phyloP scores from a whole-genome alignment of 2,888 invertebrate genomes.

The Leptinotarsa tumamoca region DNA sequence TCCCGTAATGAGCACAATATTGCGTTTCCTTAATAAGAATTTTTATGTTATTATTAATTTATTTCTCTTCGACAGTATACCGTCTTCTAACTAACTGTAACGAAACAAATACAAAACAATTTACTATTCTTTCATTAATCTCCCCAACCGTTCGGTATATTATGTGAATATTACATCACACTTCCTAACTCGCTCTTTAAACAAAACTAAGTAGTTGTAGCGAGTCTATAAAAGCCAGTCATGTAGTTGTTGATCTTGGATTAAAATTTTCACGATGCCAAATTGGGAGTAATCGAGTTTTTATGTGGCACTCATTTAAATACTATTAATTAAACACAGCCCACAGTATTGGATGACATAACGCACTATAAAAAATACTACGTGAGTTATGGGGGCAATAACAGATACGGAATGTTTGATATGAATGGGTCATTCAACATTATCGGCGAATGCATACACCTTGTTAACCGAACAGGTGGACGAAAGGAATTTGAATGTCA shows the following conservation, averaged over 20 bases:
- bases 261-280: constrained; percentile 13
- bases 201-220: constrained; percentile 12
- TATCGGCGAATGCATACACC: neutral
- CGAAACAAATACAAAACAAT: no score
- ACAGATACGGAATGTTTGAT: constrained; percentile 12
- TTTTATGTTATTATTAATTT: no score
- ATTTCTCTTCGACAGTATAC: no score
- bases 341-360: constrained; percentile 7
- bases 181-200: constrained; percentile 6
- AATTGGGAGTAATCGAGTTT: constrained; percentile 18
- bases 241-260: constrained; percentile 21
- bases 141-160: neutral
- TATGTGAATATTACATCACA: constrained; percentile 2
- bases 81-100: no score
- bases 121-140: neutral
- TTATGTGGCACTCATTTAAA: constrained; percentile 24
- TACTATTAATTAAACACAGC: constrained; percentile 24
- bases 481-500: constrained; percentile 13
- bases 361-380: constrained; percentile 9
- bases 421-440: constrained; percentile 19
- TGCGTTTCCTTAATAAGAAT: no score
- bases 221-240: constrained; percentile 16
- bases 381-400: constrained; percentile 11
- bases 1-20: no score
- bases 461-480: constrained; percentile 1